Conservation (phyloP, 2,888 invertebrate species). For the Limnephilus auricula region DNA sequence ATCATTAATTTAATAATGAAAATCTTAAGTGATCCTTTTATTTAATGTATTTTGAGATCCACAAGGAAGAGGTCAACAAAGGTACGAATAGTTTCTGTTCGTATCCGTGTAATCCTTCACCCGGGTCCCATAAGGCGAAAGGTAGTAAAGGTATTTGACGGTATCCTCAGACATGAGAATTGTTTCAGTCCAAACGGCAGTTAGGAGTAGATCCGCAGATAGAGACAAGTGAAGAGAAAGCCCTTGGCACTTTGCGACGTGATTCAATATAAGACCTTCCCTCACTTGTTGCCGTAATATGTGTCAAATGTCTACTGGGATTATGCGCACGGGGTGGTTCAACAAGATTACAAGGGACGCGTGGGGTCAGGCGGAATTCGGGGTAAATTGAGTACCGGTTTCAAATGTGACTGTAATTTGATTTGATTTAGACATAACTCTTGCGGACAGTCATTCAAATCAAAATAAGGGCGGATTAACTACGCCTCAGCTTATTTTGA, state of each 20-base stretch:
- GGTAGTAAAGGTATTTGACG: slow-evolving; percentile 8
- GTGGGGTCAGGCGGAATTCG: not conserved
- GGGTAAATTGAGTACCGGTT: not conserved
- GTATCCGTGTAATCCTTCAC: slow-evolving; percentile 10
- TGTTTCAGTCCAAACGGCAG: slow-evolving; percentile 52
- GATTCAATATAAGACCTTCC: slow-evolving; percentile 58
- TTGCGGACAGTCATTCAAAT: not conserved
- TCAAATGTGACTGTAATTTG: slow-evolving; percentile 2
- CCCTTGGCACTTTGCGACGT: slow-evolving; percentile 59
- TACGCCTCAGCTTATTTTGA: not conserved
- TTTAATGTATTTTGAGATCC: not conserved
- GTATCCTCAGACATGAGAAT: slow-evolving; percentile 45
- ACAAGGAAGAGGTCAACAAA: not conserved
- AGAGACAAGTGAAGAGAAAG: slow-evolving; percentile 46
- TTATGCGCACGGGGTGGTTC: slow-evolving; percentile 18
- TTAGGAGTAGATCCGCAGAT: slow-evolving; percentile 29
- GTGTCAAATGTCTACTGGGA: slow-evolving; percentile 50
- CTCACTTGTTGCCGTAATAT: slow-evolving; percentile 60
- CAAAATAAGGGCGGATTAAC: not conserved
- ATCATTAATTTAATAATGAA: not conserved
- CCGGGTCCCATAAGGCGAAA: slow-evolving; percentile 35
- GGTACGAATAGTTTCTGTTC: not conserved
- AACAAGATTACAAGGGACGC: slow-evolving; percentile 15
- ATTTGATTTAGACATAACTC: not conserved
- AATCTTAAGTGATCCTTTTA: not conserved